These are phyloP conservation scores for Ypsolopha scabrella DNA, from an alignment of 2,888 invertebrate genomes.

Conservation along the genomic window DNA sequence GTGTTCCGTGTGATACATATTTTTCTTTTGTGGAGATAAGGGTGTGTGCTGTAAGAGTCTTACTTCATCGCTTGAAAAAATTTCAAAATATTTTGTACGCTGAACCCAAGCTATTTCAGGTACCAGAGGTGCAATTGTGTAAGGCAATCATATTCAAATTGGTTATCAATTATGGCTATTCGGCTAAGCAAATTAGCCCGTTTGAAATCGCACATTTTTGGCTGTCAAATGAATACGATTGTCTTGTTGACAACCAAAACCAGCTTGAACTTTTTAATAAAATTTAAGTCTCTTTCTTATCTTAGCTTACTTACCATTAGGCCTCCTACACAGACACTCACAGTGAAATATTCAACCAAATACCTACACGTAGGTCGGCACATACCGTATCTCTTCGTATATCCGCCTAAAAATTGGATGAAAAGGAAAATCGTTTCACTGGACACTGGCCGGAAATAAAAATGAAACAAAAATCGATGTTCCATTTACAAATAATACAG, in stretches of 20 bases:
- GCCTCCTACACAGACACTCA: conserved; percentile 25
- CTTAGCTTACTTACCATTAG: conserved; percentile 23
- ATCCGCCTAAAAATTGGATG: conserved; percentile 27
- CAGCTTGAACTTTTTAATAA: neutral
- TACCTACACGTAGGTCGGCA: conserved; percentile 23
- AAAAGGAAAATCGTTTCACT: conserved; percentile 37
- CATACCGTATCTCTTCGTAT: conserved; percentile 13
- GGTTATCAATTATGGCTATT: no score
- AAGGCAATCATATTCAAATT: no score
- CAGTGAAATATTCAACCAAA: conserved; percentile 51
- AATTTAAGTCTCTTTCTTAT: neutral
- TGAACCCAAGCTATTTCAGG: no score
- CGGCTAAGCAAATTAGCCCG: no score
- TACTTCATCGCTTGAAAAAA: no score
- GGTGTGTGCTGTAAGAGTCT: no score
- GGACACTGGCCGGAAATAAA: conserved; percentile 12
- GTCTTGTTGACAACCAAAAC: no score
- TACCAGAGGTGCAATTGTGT: no score
- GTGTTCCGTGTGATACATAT: neutral
- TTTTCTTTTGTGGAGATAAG: no score
- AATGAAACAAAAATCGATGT: neutral
- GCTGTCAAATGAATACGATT: no score
- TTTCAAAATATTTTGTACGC: no score
- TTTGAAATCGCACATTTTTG: no score
- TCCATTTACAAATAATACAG: neutral